Evolutionary conservation across 2,113 vertebrate genomes (phyloP), one percentile per base, ranked within the genome.

Genomic region (Otolemur garnettii): DNA sequence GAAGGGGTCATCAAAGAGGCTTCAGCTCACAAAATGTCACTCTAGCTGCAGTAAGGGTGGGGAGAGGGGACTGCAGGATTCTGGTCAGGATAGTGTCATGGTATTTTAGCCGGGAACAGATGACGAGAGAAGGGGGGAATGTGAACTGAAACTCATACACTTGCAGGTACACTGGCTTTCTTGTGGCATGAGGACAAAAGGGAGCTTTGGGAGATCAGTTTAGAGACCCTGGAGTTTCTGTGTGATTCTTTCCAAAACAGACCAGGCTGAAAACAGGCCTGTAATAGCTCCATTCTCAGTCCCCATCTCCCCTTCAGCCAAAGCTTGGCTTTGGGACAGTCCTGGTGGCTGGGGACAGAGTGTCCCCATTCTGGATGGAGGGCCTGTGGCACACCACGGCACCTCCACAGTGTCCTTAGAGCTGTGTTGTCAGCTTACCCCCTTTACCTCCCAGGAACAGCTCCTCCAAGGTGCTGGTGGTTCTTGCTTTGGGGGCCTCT

Each of bases 321-420:
- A 59, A 4, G 42, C n/a, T 2, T 62, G 62, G 38, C 45, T n/a
- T 50, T 8, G 45, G 45, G 45, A 50, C 9, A 50, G 45, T 50
- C 45, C 45, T 50, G 45, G 45, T 50, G 45, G 45, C 28, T 42
- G 21, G 62, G 55, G 19, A 57, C 21, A 10, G 18, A 53, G 3
- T 8, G 5, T 10, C n/a, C 18, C 45, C 62, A 33, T 50, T 66
- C 42, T 12, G 26, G 1, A 50, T 19, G 30, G 60, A 42, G 11
- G 50, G 3, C n/a, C 13, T 30, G 17, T 35, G n/a, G 11, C 10
- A 19, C 0, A 3, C 53, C 4, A 45, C 13, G 0, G 2, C 14
- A 22, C 45, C 84, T 24, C 24, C 5, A 10, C 2, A 24, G 57
- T 12, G n/a, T 15, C 9, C 9, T 42, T 5, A 7, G 38, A 28